Evolutionary conservation across 2,113 vertebrate genomes (phyloP).

Genomic region (Cyanoliseus patagonus): DNA sequence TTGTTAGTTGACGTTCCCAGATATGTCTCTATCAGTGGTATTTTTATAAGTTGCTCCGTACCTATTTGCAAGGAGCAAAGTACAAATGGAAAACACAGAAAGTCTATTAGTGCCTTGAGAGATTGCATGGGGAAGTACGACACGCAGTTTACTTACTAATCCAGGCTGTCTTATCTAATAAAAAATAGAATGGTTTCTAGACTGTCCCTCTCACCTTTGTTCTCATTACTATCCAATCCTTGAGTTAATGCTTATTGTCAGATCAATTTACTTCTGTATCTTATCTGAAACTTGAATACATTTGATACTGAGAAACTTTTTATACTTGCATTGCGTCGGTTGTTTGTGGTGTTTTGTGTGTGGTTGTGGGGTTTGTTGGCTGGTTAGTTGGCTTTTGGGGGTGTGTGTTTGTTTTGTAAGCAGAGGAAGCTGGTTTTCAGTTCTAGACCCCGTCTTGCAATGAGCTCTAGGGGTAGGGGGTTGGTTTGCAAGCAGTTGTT

Average conservation of each 20-base stretch:
- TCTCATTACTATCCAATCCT: neutral
- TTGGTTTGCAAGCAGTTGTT: neutral
- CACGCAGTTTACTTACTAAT: neutral
- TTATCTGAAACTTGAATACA: neutral
- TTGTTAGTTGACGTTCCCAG: neutral
- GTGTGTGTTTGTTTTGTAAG: neutral
- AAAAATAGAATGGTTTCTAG: neutral
- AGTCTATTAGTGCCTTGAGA: neutral
- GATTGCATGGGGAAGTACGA: neutral
- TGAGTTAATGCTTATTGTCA: neutral
- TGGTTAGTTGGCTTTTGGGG: neutral
- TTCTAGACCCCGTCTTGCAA: neutral
- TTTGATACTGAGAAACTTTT: neutral
- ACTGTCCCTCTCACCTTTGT: neutral
- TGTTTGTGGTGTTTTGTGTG: neutral
- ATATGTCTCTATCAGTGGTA: neutral
- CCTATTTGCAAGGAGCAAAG: neutral
- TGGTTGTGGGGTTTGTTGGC: neutral
- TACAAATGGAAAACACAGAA: neutral
- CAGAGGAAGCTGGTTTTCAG: neutral
- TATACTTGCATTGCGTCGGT: neutral
- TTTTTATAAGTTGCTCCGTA: neutral
- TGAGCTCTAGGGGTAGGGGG: neutral
- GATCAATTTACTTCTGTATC: neutral
- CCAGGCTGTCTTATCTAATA: neutral